Conservation (phyloP, 2,797 vertebrate genomes). For the Eupleurogrammus muticus region DNA sequence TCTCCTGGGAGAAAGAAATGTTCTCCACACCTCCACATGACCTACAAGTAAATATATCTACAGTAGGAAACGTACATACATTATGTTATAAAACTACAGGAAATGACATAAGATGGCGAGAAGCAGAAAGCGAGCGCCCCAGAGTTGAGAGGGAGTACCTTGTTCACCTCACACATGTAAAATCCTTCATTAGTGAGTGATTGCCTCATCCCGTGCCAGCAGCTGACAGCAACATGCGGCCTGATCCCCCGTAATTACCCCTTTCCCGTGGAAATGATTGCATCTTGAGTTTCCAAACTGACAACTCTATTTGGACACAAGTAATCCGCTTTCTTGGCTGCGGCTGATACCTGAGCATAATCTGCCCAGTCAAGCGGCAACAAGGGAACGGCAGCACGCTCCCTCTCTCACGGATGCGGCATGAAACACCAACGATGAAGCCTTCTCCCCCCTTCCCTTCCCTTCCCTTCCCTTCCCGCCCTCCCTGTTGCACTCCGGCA, state of each 20-base stretch:
- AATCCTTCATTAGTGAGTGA: slow-evolving; percentile 85
- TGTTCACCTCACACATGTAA: slow-evolving; percentile 77
- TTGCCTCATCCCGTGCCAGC: slow-evolving; percentile 78
- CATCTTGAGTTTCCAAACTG: slow-evolving; percentile 85
- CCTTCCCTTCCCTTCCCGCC: too few relatives aligned
- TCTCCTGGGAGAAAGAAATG: neutral
- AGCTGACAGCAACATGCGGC: slow-evolving; percentile 74
- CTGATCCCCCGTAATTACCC: slow-evolving; percentile 84
- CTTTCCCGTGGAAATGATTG: slow-evolving; percentile 81
- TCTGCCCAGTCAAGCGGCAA: slow-evolving; percentile 79
- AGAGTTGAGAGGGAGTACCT: slow-evolving; percentile 54
- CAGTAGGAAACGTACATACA: neutral
- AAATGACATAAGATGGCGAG: slow-evolving; percentile 16
- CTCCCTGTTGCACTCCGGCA: slow-evolving; percentile 66
- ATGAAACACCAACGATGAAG: slow-evolving; percentile 66
- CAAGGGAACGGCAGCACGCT: slow-evolving; percentile 70
- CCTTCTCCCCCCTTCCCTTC: slow-evolving; percentile 61
- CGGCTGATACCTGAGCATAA: slow-evolving; percentile 85
- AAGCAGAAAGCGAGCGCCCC: slow-evolving; percentile 23
- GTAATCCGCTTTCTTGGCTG: slow-evolving; percentile 84
- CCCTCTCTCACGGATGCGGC: slow-evolving; percentile 50
- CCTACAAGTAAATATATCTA: slow-evolving; percentile 12
- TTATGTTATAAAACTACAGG: slow-evolving; percentile 4
- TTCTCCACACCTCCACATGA: slow-evolving; percentile 26
- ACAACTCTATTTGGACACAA: slow-evolving; percentile 85